These are phyloP conservation scores for Troides oblongomaculatus DNA, from an alignment of 2,888 invertebrate species.

Conservation along the genomic window DNA sequence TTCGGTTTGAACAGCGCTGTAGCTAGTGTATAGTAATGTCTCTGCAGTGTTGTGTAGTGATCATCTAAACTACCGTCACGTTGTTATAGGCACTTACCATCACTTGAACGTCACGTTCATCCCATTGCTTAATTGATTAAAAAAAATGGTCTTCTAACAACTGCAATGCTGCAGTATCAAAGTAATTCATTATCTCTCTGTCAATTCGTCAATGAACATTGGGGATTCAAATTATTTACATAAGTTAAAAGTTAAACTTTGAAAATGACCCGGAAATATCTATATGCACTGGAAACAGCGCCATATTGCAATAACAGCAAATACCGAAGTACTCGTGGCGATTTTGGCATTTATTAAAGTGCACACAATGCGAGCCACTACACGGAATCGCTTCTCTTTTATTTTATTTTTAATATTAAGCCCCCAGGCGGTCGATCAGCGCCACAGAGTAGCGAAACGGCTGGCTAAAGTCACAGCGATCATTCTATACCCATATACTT, in stretches of 20 bases:
- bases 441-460: constrained; percentile 45
- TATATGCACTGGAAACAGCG: constrained; percentile 26
- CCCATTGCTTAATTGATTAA: too few relatives aligned
- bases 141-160: too few relatives aligned
- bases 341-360: constrained; percentile 76
- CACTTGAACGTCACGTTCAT: too few relatives aligned
- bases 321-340: constrained; percentile 56
- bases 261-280: constrained; percentile 1
- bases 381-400: constrained; percentile 62
- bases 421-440: constrained; percentile 57
- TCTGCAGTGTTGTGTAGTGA: too few relatives aligned
- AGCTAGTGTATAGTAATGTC: too few relatives aligned
- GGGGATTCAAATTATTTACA: not conserved
- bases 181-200: too few relatives aligned
- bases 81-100: too few relatives aligned
- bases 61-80: too few relatives aligned
- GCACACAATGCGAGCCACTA: constrained; percentile 73
- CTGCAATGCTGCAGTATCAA: too few relatives aligned
- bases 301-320: constrained; percentile 44
- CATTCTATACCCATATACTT: too few relatives aligned
- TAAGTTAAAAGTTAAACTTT: not conserved
- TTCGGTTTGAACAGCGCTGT: too few relatives aligned
- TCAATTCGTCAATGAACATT: not conserved
- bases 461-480: not conserved
- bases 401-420: constrained; percentile 78